Evolutionary conservation across 2,888 invertebrate genomes (phyloP), one percentile per base, ranked within the genome.

Genomic region (Xylota sylvarum): DNA sequence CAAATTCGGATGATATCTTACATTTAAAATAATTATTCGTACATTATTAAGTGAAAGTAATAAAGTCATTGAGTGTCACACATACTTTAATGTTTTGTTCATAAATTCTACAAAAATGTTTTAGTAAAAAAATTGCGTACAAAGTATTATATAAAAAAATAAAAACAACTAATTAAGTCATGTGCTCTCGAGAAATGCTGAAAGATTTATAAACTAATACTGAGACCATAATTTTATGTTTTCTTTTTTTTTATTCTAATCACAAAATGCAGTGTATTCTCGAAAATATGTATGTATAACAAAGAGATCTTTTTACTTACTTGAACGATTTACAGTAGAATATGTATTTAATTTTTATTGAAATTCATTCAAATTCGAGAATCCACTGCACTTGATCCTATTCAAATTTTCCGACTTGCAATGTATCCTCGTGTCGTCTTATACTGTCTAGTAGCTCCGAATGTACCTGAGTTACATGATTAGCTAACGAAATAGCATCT

Each of bases 381-480:
- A 23, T 58, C 62, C 40, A 58, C 52, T 74, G 64, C 74, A 32
- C 12, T 43, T 40, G 17, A 4, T 52, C 14, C 52, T 70, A 76
- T 58, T 85, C 80, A 7, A 27, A 1, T 7, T 84, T 74, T 4
- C n/a, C 46, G 12, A 74, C 37, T 60, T 65, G 32, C 6, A 74
- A 32, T 12, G 37, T 4, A n/a, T 64, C 67, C 9, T 77, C 82
- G n/a, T 67, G 56, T 17, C 81, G 50, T 9, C 78, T 90, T 81
- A 92, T 91, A 67, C 90, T 91, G 72, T 92, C 90, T 77, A 92
- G 81, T 2, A 92, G 88, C n/a, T 90, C 90, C 0, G 91, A 89
- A 88, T 92, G 92, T 46, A 89, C 89, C 55, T 90, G 90, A 12
- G 92, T 92, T 4, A 92, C 92, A 88, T 92, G 92, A 55, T 88